Conservation (phyloP, 2,888 invertebrate genomes). For the Megamerina dolium region DNA sequence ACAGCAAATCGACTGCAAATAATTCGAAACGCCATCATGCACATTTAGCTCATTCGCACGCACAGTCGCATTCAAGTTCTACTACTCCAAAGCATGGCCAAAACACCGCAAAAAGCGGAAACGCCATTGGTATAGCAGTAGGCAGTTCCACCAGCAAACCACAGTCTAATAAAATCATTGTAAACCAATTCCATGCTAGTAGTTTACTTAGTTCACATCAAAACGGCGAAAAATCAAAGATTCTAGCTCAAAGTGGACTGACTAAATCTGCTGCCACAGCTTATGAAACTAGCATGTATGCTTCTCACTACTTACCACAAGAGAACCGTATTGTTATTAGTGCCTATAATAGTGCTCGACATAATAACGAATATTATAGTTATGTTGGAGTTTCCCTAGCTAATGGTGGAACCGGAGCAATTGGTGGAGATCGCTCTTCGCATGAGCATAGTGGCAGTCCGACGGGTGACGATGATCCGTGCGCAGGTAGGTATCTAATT, state of each 20-base stretch:
- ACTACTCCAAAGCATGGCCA: not conserved
- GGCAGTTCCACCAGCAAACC: slow-evolving; percentile 8
- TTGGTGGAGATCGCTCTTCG: slow-evolving; percentile 11
- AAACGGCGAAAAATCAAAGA: slow-evolving; percentile 35
- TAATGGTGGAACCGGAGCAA: slow-evolving; percentile 15
- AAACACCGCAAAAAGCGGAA: slow-evolving; percentile 7
- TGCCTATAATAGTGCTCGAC: slow-evolving; percentile 3
- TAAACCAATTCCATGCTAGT: slow-evolving; percentile 47
- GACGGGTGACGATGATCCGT: slow-evolving; percentile 37
- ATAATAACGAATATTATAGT: slow-evolving; percentile 24
- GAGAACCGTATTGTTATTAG: slow-evolving; percentile 18
- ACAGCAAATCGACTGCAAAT: slow-evolving; percentile 21
- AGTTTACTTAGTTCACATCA: slow-evolving; percentile 40
- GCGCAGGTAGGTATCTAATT: slow-evolving; percentile 30
- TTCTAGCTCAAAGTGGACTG: slow-evolving; percentile 40
- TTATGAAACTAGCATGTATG: slow-evolving; percentile 39
- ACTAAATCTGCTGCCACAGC: slow-evolving; percentile 38
- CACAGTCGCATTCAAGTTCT: slow-evolving; percentile 10
- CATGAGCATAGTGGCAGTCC: slow-evolving; percentile 9
- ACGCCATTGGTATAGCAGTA: slow-evolving; percentile 1
- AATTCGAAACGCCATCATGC: slow-evolving; percentile 21
- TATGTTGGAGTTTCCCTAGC: slow-evolving; percentile 33
- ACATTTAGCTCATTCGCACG: slow-evolving; percentile 8
- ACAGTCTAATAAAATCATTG: slow-evolving; percentile 38
- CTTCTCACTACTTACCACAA: slow-evolving; percentile 34